Conservation (phyloP, 2,113 vertebrate genomes). For the Progne subis region DNA sequence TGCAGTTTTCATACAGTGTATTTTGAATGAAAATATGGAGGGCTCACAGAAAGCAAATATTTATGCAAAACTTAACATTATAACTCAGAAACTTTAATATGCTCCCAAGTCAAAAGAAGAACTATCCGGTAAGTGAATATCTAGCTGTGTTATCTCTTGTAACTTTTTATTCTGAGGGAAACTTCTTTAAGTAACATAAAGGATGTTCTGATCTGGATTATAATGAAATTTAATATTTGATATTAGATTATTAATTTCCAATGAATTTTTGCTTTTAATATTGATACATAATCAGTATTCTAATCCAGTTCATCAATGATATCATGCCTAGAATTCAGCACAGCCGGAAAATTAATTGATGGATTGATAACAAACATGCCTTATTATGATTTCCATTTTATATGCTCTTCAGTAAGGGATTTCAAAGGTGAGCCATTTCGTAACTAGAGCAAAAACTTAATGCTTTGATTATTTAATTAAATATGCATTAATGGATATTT, state of each 20-base stretch:
- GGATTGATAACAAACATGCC: background rate
- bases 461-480: background rate
- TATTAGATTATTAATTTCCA: constrained; percentile 57
- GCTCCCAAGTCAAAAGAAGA: background rate
- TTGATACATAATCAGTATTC: constrained; percentile 50
- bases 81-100: background rate
- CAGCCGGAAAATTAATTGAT: background rate
- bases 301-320: constrained; percentile 16
- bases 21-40: background rate
- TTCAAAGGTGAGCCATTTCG: background rate
- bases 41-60: background rate
- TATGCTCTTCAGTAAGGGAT: background rate
- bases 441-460: background rate
- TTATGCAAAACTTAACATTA: background rate
- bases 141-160: background rate
- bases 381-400: background rate
- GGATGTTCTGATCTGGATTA: constrained; percentile 59
- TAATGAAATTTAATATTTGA: constrained; percentile 75
- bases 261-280: constrained; percentile 50
- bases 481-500: background rate
- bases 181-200: constrained; percentile 60
- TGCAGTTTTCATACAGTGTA: background rate
- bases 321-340: background rate
- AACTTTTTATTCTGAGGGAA: background rate
- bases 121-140: background rate